phyloP scores from a whole-genome alignment of 2,888 invertebrate genomes.

The Eupeodes latifasciatus region DNA sequence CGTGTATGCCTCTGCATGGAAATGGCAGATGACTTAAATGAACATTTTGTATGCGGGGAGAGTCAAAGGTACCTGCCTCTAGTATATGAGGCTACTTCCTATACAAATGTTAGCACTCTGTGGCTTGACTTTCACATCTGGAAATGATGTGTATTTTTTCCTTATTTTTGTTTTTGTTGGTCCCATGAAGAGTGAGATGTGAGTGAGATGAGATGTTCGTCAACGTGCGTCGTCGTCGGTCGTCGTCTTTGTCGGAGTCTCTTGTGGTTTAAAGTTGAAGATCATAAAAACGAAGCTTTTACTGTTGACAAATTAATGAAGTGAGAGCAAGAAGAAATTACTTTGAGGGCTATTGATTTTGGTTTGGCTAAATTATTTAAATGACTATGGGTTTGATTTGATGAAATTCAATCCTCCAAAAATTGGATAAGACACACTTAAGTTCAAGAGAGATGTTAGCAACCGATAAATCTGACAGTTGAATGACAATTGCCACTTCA shows the following conservation, averaged over 20 bases:
- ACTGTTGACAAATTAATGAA: slow-evolving; percentile 3
- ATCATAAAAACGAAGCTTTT: slow-evolving; percentile 22
- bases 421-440: too few relatives aligned
- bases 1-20: slow-evolving; percentile 15
- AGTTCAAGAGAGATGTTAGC: too few relatives aligned
- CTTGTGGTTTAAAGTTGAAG: slow-evolving; percentile 4
- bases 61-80: not conserved
- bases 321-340: not conserved
- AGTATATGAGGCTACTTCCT: slow-evolving; percentile 50
- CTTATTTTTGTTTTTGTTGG: not conserved
- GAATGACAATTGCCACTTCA: too few relatives aligned
- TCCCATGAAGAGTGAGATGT: not conserved
- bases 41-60: slow-evolving; percentile 9
- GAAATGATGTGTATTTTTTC: slow-evolving; percentile 20
- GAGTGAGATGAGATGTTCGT: too few relatives aligned
- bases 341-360: not conserved
- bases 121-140: slow-evolving; percentile 55
- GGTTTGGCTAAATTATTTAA: not conserved
- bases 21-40: slow-evolving; percentile 48
- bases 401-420: too few relatives aligned
- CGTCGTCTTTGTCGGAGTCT: not conserved
- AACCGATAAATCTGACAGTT: too few relatives aligned
- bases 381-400: not conserved
- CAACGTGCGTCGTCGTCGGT: too few relatives aligned
- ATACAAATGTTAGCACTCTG: slow-evolving; percentile 9